These are phyloP conservation scores for Huso huso DNA, from an alignment of 2,797 vertebrate genomes.

Conservation along the genomic window DNA sequence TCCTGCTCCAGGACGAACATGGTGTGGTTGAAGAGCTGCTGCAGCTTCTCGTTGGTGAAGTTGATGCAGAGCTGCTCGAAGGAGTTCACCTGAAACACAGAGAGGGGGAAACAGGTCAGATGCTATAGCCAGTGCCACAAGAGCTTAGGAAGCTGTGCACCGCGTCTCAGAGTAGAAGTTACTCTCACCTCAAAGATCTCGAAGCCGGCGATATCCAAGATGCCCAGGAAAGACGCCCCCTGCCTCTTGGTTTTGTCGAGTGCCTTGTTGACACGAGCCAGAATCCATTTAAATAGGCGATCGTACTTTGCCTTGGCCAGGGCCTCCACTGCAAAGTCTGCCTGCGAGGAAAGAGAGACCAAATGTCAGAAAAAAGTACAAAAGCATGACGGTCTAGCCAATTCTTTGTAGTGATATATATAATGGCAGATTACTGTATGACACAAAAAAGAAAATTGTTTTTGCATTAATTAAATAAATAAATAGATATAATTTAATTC, in stretches of 20 bases:
- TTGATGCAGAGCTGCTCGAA: constrained; percentile 97
- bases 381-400: too few species aligned
- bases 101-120: background rate
- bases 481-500: too few species aligned
- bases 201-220: constrained; percentile 95
- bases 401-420: too few species aligned
- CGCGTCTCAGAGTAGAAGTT: too few species aligned
- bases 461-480: too few species aligned
- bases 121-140: background rate
- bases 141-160: too few species aligned
- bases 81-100: constrained; percentile 75
- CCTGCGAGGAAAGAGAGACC: constrained; percentile 46
- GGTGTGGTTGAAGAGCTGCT: constrained; percentile 97
- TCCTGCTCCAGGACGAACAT: constrained; percentile 99
- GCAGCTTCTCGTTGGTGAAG: constrained; percentile 97
- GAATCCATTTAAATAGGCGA: constrained; percentile 89
- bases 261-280: constrained; percentile 84
- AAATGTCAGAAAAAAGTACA: too few species aligned
- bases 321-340: constrained; percentile 88
- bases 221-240: constrained; percentile 90
- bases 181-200: constrained; percentile 70
- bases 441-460: too few species aligned
- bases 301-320: constrained; percentile 91
- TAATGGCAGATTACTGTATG: too few species aligned
- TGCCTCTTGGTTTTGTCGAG: constrained; percentile 93